Base-by-base conservation (phyloP, 2,113 vertebrate genomes). In the Cottus gobio region DNA sequence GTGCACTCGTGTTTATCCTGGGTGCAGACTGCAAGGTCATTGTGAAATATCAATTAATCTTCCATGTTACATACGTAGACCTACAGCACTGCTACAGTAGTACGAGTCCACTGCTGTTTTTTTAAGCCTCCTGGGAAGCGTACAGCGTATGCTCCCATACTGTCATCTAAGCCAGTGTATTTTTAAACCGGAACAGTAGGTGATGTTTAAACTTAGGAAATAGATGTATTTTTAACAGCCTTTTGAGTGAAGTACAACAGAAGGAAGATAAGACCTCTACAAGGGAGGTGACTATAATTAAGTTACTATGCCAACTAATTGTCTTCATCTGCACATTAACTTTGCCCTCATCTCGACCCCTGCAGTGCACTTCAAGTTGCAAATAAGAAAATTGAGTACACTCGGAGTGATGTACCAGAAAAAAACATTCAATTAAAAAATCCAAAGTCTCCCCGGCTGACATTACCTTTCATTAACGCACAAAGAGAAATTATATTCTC, bases 151-250 rank as follows among this genome's bases (percentile, higher is more conserved):
- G 75, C 75, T 58, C 71, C 69, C 65, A 85, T 83, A 88, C 75
- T 85, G 82, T 92, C 85, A 88, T 72, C 75, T 83, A 75, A 60
- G 26, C 28, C 30, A 12, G 66, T 76, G 73, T 80, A 85, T 81
- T 85, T 82, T 80, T 69, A 30, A 60, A 48, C 44, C 12, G 4
- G 57, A 28, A 76, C 86, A 63, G 73, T 65, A 74, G 50, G 24
- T 36, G 60, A 79, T 64, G 75, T 68, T 83, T 76, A 80, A 85
- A 87, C 63, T 64, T 73, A n/a, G 22, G 66, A 71, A 86, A 54
- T 10, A 66, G 20, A 73, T 80, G 73, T 89, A 90, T 84, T 84
- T 87, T 69, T 80, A 88, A 80, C 67, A 75, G 50, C 12, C 11
- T 66, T 82, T 75, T 82, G 72, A 85, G 18, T 62, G 62, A 69